A percentile compares a stretch with the other conserved stretches of the same genome.
Evolutionary conservation across 2,888 invertebrate genomes (phyloP).

Genomic region (Melinaea menophilus): DNA sequence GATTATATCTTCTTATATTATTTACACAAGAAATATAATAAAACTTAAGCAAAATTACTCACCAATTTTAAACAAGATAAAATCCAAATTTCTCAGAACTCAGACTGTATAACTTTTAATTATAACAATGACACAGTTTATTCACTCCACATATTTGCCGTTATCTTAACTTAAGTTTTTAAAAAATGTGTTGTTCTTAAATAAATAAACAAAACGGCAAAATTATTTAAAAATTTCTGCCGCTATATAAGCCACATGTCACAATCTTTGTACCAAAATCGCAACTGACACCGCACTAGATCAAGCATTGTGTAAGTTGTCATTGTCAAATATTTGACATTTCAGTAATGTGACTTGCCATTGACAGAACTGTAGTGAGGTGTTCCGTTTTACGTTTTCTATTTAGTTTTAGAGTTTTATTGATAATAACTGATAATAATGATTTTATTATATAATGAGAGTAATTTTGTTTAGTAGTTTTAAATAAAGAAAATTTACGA

Average conservation of each 20-base stretch:
- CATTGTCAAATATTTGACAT: slow-evolving; percentile 3
- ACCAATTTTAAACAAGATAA: slow-evolving; percentile 61
- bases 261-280: slow-evolving; percentile 21
- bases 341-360: slow-evolving; percentile 6
- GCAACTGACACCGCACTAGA: slow-evolving; percentile 20
- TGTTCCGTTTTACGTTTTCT: neutral
- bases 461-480: too few species aligned
- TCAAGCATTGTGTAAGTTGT: slow-evolving; percentile 9
- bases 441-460: too few species aligned
- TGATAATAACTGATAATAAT: too few species aligned
- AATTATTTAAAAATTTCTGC: slow-evolving; percentile 24
- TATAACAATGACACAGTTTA: slow-evolving; percentile 47
- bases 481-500: too few species aligned
- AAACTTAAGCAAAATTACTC: slow-evolving; percentile 50
- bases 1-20: too few species aligned
- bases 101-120: slow-evolving; percentile 48
- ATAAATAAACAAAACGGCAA: slow-evolving; percentile 21
- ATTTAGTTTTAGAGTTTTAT: neutral
- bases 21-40: slow-evolving; percentile 13
- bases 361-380: slow-evolving; percentile 6
- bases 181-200: slow-evolving; percentile 13
- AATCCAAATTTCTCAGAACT: slow-evolving; percentile 71
- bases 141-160: slow-evolving; percentile 47
- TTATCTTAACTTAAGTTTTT: slow-evolving; percentile 10
- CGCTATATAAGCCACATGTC: slow-evolving; percentile 19